Conservation (phyloP, 2,797 vertebrate species). For the Holocentrus rufus region DNA sequence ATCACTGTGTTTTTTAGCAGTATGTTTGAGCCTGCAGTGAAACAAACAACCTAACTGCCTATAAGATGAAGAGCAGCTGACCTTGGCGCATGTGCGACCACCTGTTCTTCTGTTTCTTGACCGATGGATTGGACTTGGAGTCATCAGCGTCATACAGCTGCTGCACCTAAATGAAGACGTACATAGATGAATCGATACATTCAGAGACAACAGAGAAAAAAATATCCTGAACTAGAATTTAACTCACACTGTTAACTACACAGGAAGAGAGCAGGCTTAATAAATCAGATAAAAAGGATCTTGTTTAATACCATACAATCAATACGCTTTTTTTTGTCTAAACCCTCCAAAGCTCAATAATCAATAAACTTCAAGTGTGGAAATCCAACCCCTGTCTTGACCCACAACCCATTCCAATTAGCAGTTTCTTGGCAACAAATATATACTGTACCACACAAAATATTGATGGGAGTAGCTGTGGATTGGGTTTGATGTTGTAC, state of each 20-base stretch:
- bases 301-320: constrained; percentile 8
- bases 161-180: constrained; percentile 78
- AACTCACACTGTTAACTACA: not conserved
- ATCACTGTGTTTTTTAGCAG: not conserved
- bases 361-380: constrained; percentile 13
- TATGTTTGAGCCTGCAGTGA: not conserved
- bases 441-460: not conserved
- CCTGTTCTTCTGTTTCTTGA: constrained; percentile 63
- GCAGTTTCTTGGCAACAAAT: constrained; percentile 11
- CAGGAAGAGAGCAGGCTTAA: not conserved
- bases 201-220: not conserved
- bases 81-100: constrained; percentile 64
- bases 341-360: constrained; percentile 19
- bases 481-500: not conserved
- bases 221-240: not conserved
- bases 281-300: not conserved
- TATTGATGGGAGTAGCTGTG: not conserved
- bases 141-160: constrained; percentile 78
- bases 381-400: not conserved
- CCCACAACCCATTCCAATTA: not conserved
- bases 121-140: constrained; percentile 19
- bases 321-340: constrained; percentile 6
- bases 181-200: not conserved
- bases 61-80: constrained; percentile 38
- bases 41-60: not conserved